phyloP scores from a whole-genome alignment of 2,888 invertebrate species.

The Lasioglossum lativentre region DNA sequence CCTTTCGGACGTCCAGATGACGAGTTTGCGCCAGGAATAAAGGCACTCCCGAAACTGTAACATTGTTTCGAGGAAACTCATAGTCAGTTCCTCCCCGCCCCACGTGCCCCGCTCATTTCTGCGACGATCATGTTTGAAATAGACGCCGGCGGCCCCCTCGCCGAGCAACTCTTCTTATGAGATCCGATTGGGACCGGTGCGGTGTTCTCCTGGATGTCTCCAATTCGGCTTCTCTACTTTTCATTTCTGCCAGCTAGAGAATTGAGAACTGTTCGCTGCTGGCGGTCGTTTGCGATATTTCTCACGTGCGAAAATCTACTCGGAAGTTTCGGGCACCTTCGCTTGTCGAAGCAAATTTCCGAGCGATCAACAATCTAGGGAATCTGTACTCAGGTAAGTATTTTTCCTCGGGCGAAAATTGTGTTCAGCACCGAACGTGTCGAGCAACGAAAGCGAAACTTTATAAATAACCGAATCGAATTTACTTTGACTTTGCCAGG shows the following conservation, averaged over 20 bases:
- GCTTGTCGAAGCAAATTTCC: neutral
- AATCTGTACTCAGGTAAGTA: neutral
- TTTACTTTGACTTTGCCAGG: neutral
- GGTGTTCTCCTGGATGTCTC: neutral
- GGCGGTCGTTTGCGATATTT: slow-evolving; percentile 1
- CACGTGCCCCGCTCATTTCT: neutral
- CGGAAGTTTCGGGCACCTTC: neutral
- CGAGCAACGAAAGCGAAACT: neutral
- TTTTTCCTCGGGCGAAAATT: neutral
- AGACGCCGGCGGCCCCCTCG: neutral
- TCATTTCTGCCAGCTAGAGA: neutral
- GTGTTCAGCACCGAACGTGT: neutral
- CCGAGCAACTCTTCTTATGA: neutral
- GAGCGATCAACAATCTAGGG: neutral
- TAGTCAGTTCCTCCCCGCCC: slow-evolving; percentile 21
- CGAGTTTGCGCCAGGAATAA: neutral
- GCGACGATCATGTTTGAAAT: slow-evolving; percentile 9
- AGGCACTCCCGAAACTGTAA: slow-evolving; percentile 1
- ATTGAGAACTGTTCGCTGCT: neutral
- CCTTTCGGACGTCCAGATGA: neutral
- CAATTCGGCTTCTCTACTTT: neutral
- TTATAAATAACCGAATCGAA: neutral
- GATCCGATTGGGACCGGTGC: neutral
- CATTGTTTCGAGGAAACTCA: slow-evolving; percentile 25
- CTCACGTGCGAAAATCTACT: slow-evolving; percentile 2